phyloP scores from a whole-genome alignment of 1,140 invertebrate species.

The Luehdorfia chinensis region DNA sequence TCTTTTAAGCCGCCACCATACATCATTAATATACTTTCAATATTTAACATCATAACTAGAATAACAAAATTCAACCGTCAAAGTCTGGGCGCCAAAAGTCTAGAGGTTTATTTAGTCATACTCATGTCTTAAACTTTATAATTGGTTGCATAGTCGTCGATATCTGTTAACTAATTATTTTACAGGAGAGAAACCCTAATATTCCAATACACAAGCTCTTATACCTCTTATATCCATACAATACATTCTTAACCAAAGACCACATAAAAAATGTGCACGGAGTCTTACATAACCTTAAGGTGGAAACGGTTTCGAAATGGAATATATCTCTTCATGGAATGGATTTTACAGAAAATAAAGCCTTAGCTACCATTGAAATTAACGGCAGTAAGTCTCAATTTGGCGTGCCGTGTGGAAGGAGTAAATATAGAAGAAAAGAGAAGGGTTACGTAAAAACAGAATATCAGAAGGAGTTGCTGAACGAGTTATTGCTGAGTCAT shows the following conservation, averaged over 20 bases:
- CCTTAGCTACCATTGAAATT: slow-evolving; percentile 48
- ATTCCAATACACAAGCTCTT: slow-evolving; percentile 82
- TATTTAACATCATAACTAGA: too few species aligned
- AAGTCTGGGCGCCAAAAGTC: too few species aligned
- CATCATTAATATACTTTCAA: too few species aligned
- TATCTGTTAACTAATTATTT: too few species aligned
- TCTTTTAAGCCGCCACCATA: too few species aligned
- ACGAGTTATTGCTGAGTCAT: slow-evolving; percentile 88
- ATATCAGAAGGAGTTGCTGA: slow-evolving; percentile 89
- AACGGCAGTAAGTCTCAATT: slow-evolving; percentile 57
- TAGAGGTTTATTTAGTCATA: too few species aligned
- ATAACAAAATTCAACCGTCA: too few species aligned
- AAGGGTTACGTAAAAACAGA: slow-evolving; percentile 82
- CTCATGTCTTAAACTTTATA: too few species aligned
- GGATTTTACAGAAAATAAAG: slow-evolving; percentile 44
- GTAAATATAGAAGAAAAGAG: slow-evolving; percentile 24
- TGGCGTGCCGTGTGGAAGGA: slow-evolving; percentile 58
- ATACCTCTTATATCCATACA: slow-evolving; percentile 90
- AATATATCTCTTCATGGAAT: slow-evolving; percentile 44
- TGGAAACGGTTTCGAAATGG: slow-evolving; percentile 54
- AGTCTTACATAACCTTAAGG: slow-evolving; percentile 81
- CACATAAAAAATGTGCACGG: slow-evolving; percentile 83
- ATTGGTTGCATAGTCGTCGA: too few species aligned
- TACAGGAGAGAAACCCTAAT: slow-evolving; percentile 82
- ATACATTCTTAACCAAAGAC: slow-evolving; percentile 86